Evolutionary conservation across 2,888 invertebrate species (phyloP).

Genomic region (Eilema caniola): DNA sequence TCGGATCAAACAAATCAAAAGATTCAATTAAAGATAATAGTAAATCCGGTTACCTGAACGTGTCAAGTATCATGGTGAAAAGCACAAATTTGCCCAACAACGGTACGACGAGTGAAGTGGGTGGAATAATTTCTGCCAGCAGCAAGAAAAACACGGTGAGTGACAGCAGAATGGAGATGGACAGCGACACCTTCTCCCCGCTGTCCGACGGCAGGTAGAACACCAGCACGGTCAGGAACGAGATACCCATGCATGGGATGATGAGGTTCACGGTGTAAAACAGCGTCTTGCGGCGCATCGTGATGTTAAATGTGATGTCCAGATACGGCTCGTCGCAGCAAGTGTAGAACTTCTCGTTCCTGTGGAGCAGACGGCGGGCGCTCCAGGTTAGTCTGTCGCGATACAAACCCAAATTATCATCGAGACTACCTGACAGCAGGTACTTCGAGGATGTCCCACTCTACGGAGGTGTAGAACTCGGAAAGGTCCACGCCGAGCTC

Average conservation of each 20-base stretch:
- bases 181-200: constrained; percentile 99
- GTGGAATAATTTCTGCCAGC: constrained; percentile 88
- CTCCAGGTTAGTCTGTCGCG: constrained; percentile 98
- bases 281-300: constrained; percentile 97
- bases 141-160: constrained; percentile 98
- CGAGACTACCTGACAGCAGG: constrained; percentile 92
- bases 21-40: not conserved
- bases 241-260: constrained; percentile 99
- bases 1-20: not conserved
- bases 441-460: constrained; percentile 99
- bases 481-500: constrained; percentile 98
- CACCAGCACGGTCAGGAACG: constrained; percentile 98
- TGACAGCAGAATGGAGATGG: constrained; percentile 97
- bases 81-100: constrained; percentile 97
- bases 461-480: constrained; percentile 99
- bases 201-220: constrained; percentile 99
- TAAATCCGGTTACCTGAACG: constrained; percentile 90
- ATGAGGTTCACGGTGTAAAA: constrained; percentile 99
- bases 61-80: constrained; percentile 98
- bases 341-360: constrained; percentile 97
- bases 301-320: constrained; percentile 99
- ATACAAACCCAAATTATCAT: constrained; percentile 95
- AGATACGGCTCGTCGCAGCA: constrained; percentile 99
- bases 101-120: constrained; percentile 97
- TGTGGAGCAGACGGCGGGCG: constrained; percentile 96